Evolutionary conservation across 2,888 invertebrate genomes (phyloP), one percentile per base, ranked within the genome.

Genomic region (Himalopsyche anomala): DNA sequence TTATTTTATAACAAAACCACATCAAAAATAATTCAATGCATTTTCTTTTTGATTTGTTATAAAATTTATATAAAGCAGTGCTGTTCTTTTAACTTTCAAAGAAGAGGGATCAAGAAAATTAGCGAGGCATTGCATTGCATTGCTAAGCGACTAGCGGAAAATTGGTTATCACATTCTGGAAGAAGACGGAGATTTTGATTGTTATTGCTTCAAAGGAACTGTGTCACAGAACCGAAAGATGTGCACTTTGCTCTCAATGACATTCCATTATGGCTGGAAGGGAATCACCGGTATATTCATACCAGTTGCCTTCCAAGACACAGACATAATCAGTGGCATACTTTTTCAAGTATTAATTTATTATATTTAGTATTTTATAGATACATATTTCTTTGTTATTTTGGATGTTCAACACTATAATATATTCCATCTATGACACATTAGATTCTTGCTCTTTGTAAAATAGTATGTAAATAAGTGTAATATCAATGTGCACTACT

Each of bases 211-310:
- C 36, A 36, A 38, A 74, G 38, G 74, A 74, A 74, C 12, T 74
- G 74, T 74, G 74, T 74, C 74, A 74, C 74, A 74, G 38, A 11
- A 74, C 74, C 38, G 12, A 74, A 74, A 74, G 38, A 74, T 74
- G 74, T 74, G 38, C 74, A 74, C 74, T 74, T 74, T 36, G 74
- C 74, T 74, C 74, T 38, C 74, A 38, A 74, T 74, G 74, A 74
- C 74, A 38, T 74, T 74, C 74, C 74, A 74, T 74, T 74, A 74
- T 74, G 74, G 74, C 74, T 74, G 19, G 74, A 38, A 74, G 15
- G 74, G 74, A 74, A 74, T 74, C 74, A 74, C 74, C 74, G 74
- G 74, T 74, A 74, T 74, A 74, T 74, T 74, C 74, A 74, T 74
- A 36, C 74, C 74, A 28, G 74, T 74, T 74, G 36, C 74, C 74